phyloP scores from a whole-genome alignment of 2,888 invertebrate species.

The Ophonus ardosiacus region DNA sequence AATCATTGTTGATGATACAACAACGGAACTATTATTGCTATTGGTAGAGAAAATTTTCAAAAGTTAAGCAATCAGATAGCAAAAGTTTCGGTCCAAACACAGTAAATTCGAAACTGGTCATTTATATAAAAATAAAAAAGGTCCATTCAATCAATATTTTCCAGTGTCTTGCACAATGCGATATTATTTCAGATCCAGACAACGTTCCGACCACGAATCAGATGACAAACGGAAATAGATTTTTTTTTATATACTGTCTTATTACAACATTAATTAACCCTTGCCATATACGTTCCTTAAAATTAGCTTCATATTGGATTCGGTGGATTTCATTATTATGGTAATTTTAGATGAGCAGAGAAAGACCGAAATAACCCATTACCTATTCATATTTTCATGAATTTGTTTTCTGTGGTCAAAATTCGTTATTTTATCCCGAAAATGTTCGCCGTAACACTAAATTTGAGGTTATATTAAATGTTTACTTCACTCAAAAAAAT shows the following conservation, averaged over 20 bases:
- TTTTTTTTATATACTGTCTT: conserved; percentile 2
- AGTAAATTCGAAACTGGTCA: conserved; percentile 9
- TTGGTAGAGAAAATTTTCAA: background rate
- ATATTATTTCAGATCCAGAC: conserved; percentile 19
- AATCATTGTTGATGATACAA: too few species aligned
- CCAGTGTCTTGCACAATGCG: conserved; percentile 36
- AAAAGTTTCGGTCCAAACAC: conserved; percentile 15
- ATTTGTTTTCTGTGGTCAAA: background rate
- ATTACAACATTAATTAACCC: conserved; percentile 37
- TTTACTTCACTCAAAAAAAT: too few species aligned
- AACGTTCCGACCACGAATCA: conserved; percentile 30
- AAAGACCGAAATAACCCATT: background rate
- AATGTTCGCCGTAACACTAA: too few species aligned
- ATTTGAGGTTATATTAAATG: too few species aligned
- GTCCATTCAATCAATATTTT: conserved; percentile 32
- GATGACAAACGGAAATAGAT: conserved; percentile 39
- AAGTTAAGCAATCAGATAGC: background rate
- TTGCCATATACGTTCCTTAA: background rate
- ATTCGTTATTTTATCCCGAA: background rate
- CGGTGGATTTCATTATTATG: background rate
- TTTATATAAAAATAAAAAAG: conserved; percentile 33
- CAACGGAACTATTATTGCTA: too few species aligned
- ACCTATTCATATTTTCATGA: background rate
- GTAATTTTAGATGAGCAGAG: background rate
- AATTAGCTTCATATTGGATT: background rate